These are phyloP conservation scores for Patagioenas fasciata DNA, from an alignment of 2,113 vertebrate genomes.

Conservation along the genomic window DNA sequence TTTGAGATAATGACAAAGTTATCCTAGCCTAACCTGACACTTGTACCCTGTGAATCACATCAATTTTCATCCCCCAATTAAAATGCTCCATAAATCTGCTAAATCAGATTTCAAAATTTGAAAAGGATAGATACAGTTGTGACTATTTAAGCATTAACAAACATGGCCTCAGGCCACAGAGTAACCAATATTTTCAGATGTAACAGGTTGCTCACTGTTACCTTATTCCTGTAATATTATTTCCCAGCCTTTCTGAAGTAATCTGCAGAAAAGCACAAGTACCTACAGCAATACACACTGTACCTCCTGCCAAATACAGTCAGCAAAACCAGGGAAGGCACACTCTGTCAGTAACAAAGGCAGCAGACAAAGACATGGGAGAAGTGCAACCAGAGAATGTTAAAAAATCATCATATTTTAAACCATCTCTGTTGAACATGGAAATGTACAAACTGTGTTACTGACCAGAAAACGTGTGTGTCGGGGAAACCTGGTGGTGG, in stretches of 20 bases:
- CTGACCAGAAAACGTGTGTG: not conserved
- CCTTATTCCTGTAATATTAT: not conserved
- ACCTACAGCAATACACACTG: not conserved
- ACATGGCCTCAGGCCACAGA: not conserved
- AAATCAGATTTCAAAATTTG: not conserved
- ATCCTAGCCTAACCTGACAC: not conserved
- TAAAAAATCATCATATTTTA: not conserved
- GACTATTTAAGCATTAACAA: not conserved
- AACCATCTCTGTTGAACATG: not conserved
- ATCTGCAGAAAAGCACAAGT: not conserved
- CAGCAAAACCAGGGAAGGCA: not conserved
- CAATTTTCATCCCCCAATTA: not conserved
- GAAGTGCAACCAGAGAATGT: not conserved
- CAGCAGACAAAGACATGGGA: not conserved
- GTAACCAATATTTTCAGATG: not conserved
- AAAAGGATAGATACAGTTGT: not conserved
- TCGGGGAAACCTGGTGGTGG: not conserved
- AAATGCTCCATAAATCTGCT: not conserved
- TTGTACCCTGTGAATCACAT: not conserved
- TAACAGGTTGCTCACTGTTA: not conserved
- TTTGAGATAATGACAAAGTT: not conserved
- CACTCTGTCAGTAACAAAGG: fast-evolving
- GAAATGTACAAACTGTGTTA: not conserved
- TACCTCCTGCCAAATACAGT: not conserved
- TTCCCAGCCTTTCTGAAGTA: not conserved